A percentile compares a stretch with the other conserved stretches of the same genome.
These are phyloP conservation scores for Lucilia cuprina DNA, from an alignment of 1,140 invertebrate species.

Conservation along the genomic window DNA sequence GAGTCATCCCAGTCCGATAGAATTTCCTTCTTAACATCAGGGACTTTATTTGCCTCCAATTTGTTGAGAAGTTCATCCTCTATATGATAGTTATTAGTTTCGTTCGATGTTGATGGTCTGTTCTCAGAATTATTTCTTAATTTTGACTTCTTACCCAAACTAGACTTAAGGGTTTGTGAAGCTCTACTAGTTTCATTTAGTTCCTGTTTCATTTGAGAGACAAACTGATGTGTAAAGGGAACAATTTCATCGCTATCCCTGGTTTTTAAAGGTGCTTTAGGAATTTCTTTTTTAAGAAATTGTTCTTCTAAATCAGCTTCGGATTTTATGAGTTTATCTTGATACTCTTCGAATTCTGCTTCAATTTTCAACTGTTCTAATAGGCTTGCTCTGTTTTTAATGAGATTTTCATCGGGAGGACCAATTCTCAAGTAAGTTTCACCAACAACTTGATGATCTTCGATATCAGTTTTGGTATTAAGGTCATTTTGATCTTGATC, in stretches of 20 bases:
- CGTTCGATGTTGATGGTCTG: background rate
- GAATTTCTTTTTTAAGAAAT: background rate
- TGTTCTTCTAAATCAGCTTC: background rate
- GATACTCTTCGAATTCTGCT: background rate
- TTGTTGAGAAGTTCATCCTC: too few species aligned
- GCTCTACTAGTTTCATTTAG: background rate
- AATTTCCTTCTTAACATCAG: too few species aligned
- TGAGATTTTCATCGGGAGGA: background rate
- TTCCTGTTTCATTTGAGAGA: background rate
- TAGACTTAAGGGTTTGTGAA: background rate
- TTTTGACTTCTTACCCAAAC: background rate
- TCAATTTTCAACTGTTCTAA: background rate
- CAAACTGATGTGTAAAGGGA: background rate
- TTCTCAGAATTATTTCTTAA: background rate
- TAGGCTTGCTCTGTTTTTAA: background rate
- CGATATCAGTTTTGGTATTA: too few species aligned
- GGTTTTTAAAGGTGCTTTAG: background rate
- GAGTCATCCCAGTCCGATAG: background rate
- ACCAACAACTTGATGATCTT: too few species aligned
- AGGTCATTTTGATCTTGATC: too few species aligned
- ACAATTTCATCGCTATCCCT: background rate
- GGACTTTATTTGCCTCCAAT: too few species aligned
- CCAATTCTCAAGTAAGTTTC: background rate
- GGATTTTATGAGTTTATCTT: background rate
- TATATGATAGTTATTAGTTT: too few species aligned